Conservation (phyloP, 2,113 vertebrate species). For the Colaptes auratus region DNA sequence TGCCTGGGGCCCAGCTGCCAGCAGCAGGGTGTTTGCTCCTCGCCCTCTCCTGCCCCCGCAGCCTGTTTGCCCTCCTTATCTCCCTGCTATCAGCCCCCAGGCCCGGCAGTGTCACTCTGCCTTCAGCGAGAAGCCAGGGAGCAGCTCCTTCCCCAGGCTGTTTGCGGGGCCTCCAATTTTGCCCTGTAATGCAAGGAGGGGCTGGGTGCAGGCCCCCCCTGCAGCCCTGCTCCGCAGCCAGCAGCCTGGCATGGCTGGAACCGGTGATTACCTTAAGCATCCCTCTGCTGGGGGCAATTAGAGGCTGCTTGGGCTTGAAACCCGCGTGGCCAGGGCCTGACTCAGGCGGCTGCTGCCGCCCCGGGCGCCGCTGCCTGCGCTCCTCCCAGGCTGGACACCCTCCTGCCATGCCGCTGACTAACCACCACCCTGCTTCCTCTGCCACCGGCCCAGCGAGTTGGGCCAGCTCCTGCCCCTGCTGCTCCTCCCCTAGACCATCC, state of each 20-base stretch:
- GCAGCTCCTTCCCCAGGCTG: neutral
- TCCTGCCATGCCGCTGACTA: neutral
- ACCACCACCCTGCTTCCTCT: neutral
- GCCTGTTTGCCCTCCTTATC: constrained; percentile 56
- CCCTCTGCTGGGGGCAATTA: constrained; percentile 35
- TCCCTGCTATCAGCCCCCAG: neutral
- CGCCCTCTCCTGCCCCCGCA: constrained; percentile 9
- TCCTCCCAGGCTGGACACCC: constrained; percentile 29
- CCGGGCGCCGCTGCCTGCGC: constrained; percentile 16
- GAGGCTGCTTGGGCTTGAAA: constrained; percentile 37
- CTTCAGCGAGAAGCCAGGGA: neutral
- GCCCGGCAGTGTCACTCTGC: constrained; percentile 51
- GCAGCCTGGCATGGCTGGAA: neutral
- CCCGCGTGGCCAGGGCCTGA: constrained; percentile 10
- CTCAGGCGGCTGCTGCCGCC: constrained; percentile 23
- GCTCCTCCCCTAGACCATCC: neutral
- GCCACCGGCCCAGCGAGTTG: neutral
- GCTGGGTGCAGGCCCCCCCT: constrained; percentile 9
- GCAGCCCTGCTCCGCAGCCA: neutral
- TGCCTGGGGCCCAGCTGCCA: accelerated
- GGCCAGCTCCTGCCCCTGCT: neutral
- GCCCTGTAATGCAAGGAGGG: constrained; percentile 40
- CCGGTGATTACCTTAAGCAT: constrained; percentile 49
- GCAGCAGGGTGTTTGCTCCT: neutral
- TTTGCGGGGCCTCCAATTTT: constrained; percentile 7